Conservation (phyloP, 2,888 invertebrate species). For the Baccha elongata region DNA sequence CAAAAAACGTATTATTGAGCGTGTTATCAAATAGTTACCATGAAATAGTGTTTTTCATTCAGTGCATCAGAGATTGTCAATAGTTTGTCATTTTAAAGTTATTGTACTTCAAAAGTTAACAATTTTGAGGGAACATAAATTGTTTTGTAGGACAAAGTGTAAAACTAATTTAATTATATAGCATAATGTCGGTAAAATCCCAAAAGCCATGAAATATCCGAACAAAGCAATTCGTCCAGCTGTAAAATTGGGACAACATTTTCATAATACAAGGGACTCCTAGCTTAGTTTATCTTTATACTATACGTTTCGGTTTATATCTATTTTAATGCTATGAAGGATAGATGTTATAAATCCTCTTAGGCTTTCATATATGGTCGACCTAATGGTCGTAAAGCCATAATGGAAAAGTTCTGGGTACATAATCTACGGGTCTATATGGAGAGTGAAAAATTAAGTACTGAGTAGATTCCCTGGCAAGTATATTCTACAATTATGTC, state of each 20-base stretch:
- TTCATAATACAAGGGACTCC: constrained; percentile 9
- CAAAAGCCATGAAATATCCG: constrained; percentile 6
- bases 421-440: neutral
- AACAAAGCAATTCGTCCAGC: neutral
- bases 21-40: neutral
- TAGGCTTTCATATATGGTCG: constrained; percentile 14
- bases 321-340: constrained; percentile 17
- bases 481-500: neutral
- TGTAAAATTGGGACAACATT: neutral
- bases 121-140: constrained; percentile 25
- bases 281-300: neutral
- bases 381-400: constrained; percentile 25
- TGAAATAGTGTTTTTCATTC: neutral
- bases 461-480: neutral
- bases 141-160: constrained; percentile 10
- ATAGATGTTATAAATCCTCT: constrained; percentile 41
- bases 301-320: neutral
- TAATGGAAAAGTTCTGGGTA: constrained; percentile 4
- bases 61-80: neutral
- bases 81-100: neutral
- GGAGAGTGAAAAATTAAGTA: constrained; percentile 3
- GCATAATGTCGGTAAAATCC: neutral
- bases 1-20: neutral
- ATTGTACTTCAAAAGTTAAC: neutral
- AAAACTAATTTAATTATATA: constrained; percentile 18